Conservation (phyloP, 1,140 invertebrate species). For the Drosophila dunni region DNA sequence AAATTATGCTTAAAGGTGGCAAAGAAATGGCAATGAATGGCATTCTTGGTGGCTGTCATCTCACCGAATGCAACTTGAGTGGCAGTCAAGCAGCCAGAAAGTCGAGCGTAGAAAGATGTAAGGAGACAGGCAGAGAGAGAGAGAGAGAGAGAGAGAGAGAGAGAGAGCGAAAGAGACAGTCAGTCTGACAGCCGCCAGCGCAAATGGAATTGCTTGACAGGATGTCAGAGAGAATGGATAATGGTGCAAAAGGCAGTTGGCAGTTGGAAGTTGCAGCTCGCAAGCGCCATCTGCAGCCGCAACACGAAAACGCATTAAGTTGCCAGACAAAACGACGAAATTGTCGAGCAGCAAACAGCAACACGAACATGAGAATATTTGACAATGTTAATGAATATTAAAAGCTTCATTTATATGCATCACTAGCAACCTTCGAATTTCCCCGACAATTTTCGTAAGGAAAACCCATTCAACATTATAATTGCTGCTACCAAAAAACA, state of each 20-base stretch:
- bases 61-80: slow-evolving; percentile 50
- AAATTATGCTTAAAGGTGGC: slow-evolving; percentile 69
- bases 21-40: slow-evolving; percentile 68
- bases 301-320: slow-evolving; percentile 46
- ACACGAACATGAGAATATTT: slow-evolving; percentile 28
- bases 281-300: slow-evolving; percentile 10
- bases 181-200: slow-evolving; percentile 62
- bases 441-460: not conserved
- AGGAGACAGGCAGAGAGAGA: slow-evolving; percentile 25
- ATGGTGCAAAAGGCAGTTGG: slow-evolving; percentile 8
- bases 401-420: slow-evolving; percentile 49
- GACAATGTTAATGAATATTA: slow-evolving; percentile 42
- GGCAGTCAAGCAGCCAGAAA: slow-evolving; percentile 41
- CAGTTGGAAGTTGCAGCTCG: slow-evolving; percentile 3
- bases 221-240: slow-evolving; percentile 34
- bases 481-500: slow-evolving; percentile 26
- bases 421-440: slow-evolving; percentile 2
- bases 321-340: slow-evolving; percentile 14
- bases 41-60: slow-evolving; percentile 60
- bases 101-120: no score
- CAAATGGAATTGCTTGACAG: slow-evolving; percentile 73
- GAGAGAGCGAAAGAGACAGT: not conserved
- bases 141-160: not conserved
- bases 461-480: slow-evolving; percentile 44
- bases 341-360: slow-evolving; percentile 23